A percentile compares a stretch with the other conserved stretches of the same genome.
These are phyloP conservation scores for Pangasius djambal DNA, from an alignment of 2,797 vertebrate species.

Conservation along the genomic window DNA sequence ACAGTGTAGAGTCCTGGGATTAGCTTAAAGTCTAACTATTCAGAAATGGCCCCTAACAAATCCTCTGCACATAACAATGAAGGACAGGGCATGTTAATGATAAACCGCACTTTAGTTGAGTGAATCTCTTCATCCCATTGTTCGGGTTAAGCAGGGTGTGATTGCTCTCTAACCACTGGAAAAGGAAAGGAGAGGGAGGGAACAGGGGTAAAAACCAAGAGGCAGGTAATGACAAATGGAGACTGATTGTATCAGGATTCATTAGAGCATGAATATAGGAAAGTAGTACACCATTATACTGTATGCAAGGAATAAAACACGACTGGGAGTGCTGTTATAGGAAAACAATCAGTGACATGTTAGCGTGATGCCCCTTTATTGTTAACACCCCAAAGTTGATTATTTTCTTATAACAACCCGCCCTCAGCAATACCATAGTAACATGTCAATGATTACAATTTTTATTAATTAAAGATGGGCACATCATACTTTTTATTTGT, in stretches of 20 bases:
- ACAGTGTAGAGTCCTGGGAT: slow-evolving; percentile 25
- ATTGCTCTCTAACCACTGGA: slow-evolving; percentile 40
- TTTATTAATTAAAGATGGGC: background rate
- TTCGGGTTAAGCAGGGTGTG: slow-evolving; percentile 53
- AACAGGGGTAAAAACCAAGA: slow-evolving; percentile 13
- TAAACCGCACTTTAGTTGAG: slow-evolving; percentile 54
- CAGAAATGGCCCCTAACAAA: slow-evolving; percentile 45
- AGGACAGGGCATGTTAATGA: slow-evolving; percentile 56
- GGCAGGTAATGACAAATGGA: slow-evolving; percentile 32
- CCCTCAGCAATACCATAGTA: background rate
- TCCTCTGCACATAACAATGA: slow-evolving; percentile 53
- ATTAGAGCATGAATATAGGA: slow-evolving; percentile 11
- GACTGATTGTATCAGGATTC: slow-evolving; percentile 14
- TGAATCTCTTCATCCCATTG: slow-evolving; percentile 54
- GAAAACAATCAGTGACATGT: background rate
- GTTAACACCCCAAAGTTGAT: background rate
- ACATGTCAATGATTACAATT: background rate
- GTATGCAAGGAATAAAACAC: background rate
- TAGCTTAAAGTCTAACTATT: slow-evolving; percentile 40
- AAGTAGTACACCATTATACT: background rate
- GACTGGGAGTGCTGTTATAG: background rate
- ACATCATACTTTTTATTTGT: background rate
- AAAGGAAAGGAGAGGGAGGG: slow-evolving; percentile 36
- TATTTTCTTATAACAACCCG: background rate
- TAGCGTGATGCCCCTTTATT: background rate